phyloP scores from a whole-genome alignment of 1,140 invertebrate species.

The Nixonia krombeini region DNA sequence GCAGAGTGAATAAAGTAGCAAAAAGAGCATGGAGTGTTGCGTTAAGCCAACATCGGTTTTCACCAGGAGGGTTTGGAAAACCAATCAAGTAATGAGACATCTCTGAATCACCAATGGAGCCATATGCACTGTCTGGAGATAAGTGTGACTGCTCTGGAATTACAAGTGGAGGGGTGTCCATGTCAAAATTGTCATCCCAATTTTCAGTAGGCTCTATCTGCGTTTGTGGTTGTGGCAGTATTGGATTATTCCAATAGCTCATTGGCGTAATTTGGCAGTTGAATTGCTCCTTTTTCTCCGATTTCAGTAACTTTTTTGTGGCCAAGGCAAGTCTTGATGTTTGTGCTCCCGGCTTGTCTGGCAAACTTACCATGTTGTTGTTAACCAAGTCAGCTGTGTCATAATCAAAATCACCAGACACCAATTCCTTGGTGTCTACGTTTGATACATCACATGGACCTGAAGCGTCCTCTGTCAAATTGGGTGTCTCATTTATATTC shows the following conservation, averaged over 20 bases:
- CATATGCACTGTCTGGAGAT: slow-evolving; percentile 35
- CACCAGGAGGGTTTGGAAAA: slow-evolving; percentile 62
- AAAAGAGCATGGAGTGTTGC: slow-evolving; percentile 59
- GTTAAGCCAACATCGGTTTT: slow-evolving; percentile 64
- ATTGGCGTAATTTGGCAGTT: too few species aligned
- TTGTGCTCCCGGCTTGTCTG: too few species aligned
- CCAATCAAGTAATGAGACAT: slow-evolving; percentile 53
- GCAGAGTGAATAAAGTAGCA: slow-evolving; percentile 55
- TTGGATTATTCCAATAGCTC: too few species aligned
- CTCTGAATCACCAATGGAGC: slow-evolving; percentile 34
- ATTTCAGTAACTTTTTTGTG: slow-evolving; percentile 1
- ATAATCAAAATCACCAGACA: too few species aligned
- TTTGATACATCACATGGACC: neutral
- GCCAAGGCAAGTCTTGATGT: too few species aligned
- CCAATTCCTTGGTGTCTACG: neutral
- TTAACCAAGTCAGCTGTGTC: too few species aligned
- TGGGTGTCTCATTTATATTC: neutral
- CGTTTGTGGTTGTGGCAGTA: too few species aligned
- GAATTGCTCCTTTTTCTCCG: too few species aligned
- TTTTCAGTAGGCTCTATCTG: neutral
- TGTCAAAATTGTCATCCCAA: neutral
- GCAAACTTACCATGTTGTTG: too few species aligned
- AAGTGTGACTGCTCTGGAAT: slow-evolving; percentile 33
- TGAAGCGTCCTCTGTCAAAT: neutral
- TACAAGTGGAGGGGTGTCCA: slow-evolving; percentile 8